phyloP scores from a whole-genome alignment of 2,797 vertebrate species.

The Micrastur ruficollis region DNA sequence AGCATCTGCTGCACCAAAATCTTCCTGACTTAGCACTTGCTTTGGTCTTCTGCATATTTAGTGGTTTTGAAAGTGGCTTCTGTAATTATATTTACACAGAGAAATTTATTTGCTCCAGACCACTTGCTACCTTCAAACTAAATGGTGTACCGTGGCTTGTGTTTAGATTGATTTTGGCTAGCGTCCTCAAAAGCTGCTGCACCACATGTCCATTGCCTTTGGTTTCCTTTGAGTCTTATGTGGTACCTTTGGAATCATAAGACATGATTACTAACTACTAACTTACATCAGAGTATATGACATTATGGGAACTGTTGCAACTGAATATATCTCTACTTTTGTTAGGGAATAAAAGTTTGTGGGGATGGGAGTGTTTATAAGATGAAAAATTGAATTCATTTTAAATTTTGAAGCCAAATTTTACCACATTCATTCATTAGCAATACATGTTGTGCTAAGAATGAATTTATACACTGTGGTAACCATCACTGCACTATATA shows the following conservation, averaged over 20 bases:
- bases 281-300: neutral
- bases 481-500: neutral
- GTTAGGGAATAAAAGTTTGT: neutral
- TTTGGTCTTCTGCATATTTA: neutral
- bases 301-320: neutral
- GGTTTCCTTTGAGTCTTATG: neutral
- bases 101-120: neutral
- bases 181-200: neutral
- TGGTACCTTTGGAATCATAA: neutral
- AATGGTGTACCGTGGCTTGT: neutral
- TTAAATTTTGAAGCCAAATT: neutral
- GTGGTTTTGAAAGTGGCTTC: neutral
- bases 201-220: neutral
- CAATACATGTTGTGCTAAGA: accelerated
- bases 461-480: neutral
- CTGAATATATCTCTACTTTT: neutral
- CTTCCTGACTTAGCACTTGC: neutral
- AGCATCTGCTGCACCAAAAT: neutral
- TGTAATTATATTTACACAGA: neutral
- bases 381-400: neutral
- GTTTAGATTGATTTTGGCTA: neutral
- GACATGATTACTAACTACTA: neutral
- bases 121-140: neutral
- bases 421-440: neutral
- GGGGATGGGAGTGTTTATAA: neutral